A percentile compares a stretch with the other conserved stretches of the same genome.
These are phyloP conservation scores for Hipparchia sbordonii DNA, from an alignment of 2,888 invertebrate species.

Conservation along the genomic window DNA sequence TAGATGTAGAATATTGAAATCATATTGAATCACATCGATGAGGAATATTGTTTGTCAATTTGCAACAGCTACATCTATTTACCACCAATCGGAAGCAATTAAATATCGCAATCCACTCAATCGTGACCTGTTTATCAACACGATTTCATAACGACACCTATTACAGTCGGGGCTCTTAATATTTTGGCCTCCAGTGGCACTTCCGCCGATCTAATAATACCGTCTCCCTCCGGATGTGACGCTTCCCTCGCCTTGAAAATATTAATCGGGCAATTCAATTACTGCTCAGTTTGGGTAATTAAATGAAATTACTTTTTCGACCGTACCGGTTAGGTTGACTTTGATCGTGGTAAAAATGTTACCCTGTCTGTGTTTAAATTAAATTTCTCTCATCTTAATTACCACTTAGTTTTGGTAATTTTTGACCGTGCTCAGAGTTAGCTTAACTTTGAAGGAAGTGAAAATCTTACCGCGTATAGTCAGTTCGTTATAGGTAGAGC, in stretches of 20 bases:
- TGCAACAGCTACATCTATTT: conserved; percentile 9
- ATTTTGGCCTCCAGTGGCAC: conserved; percentile 50
- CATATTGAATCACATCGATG: background rate
- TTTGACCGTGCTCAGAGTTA: too few species aligned
- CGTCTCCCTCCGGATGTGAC: conserved; percentile 54
- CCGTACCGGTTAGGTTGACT: conserved; percentile 20
- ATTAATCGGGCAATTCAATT: conserved; percentile 49
- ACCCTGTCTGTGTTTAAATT: background rate
- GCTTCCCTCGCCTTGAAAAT: conserved; percentile 69
- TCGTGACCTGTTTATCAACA: conserved; percentile 5
- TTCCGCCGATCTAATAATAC: conserved; percentile 58
- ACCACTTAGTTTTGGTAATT: too few species aligned
- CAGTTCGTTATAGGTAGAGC: too few species aligned
- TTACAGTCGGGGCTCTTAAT: conserved; percentile 43
- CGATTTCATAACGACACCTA: conserved; percentile 10
- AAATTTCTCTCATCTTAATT: too few species aligned
- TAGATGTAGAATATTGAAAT: background rate
- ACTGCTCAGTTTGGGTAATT: conserved; percentile 45
- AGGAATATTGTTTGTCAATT: conserved; percentile 2
- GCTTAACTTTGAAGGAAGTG: too few species aligned
- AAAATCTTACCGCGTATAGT: too few species aligned
- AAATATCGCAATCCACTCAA: conserved; percentile 18
- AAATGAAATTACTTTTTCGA: conserved; percentile 44
- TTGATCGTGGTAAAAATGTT: background rate
- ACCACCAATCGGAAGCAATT: conserved; percentile 18